Percentiles rank a stretch among this genome's conserved stretches.
Conservation (phyloP, 2,888 invertebrate genomes). For the Neoaliturus tenellus region DNA sequence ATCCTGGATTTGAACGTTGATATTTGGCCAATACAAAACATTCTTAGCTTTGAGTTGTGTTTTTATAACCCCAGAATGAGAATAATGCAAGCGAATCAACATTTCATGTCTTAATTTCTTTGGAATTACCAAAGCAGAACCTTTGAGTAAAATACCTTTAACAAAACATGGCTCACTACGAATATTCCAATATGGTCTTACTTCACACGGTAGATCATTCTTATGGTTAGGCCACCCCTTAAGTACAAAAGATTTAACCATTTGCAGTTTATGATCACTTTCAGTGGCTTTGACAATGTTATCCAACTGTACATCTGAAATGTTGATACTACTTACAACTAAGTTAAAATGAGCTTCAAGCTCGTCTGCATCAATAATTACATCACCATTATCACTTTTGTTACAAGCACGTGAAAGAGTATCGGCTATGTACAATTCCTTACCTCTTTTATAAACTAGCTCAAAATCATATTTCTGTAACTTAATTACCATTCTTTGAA, state of each 20-base stretch:
- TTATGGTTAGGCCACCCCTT: constrained; percentile 48
- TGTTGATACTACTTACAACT: constrained; percentile 10
- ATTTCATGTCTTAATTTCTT: constrained; percentile 37
- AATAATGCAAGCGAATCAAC: constrained; percentile 58
- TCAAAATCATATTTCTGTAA: constrained; percentile 50
- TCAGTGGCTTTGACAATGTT: constrained; percentile 1
- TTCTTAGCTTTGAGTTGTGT: constrained; percentile 56
- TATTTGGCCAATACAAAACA: constrained; percentile 60
- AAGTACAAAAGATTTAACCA: constrained; percentile 12
- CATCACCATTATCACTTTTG: constrained; percentile 11
- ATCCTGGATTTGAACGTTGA: constrained; percentile 56
- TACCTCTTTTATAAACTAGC: constrained; percentile 36
- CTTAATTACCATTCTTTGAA: constrained; percentile 32
- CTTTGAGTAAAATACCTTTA: constrained; percentile 54
- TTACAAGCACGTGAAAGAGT: constrained; percentile 40
- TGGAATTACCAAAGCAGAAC: constrained; percentile 55
- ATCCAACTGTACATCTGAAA: not conserved
- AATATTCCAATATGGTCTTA: constrained; percentile 45
- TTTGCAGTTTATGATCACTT: constrained; percentile 10
- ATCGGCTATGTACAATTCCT: constrained; percentile 50
- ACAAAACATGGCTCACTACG: constrained; percentile 41
- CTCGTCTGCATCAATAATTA: constrained; percentile 32
- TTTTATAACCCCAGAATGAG: constrained; percentile 58
- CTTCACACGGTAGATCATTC: constrained; percentile 16
- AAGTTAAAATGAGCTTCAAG: constrained; percentile 43